These are phyloP conservation scores for Paracentrotus lividus DNA, from an alignment of 53 echinoderm and acorn worm genomes.

Conservation along the genomic window DNA sequence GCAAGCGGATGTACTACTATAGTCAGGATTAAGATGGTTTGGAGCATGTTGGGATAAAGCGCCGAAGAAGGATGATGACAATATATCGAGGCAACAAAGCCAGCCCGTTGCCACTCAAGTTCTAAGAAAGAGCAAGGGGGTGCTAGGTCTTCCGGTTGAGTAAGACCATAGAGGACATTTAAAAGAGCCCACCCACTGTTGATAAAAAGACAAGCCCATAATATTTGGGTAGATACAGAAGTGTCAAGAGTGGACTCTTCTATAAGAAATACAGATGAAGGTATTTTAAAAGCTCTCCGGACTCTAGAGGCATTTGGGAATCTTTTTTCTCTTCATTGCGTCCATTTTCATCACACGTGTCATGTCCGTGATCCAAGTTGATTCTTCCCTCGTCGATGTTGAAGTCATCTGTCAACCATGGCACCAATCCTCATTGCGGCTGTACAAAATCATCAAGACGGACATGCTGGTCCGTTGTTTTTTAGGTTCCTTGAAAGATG, in stretches of 20 bases:
- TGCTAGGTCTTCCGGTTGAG: background rate
- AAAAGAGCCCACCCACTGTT: constrained; percentile 7
- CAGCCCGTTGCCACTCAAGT: background rate
- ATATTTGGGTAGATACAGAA: background rate
- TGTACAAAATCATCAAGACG: too few relatives aligned
- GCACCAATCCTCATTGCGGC: too few relatives aligned
- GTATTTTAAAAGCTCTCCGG: too few relatives aligned
- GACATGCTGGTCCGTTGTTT: too few relatives aligned
- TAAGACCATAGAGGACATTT: background rate
- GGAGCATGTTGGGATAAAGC: background rate
- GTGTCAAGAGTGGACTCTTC: background rate
- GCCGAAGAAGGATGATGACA: background rate
- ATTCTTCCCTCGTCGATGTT: too few relatives aligned
- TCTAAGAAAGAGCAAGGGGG: background rate
- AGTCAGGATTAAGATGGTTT: background rate
- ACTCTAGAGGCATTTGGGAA: too few relatives aligned
- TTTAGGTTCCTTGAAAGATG: too few relatives aligned
- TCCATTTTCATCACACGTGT: too few relatives aligned
- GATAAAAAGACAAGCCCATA: background rate
- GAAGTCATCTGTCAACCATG: too few relatives aligned
- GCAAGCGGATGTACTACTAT: background rate
- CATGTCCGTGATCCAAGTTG: too few relatives aligned
- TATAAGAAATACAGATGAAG: background rate
- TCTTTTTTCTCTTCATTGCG: too few relatives aligned
- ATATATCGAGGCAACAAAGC: background rate